phyloP scores from a whole-genome alignment of 1,140 invertebrate genomes.

The Venustaconcha ellipsiformis region DNA sequence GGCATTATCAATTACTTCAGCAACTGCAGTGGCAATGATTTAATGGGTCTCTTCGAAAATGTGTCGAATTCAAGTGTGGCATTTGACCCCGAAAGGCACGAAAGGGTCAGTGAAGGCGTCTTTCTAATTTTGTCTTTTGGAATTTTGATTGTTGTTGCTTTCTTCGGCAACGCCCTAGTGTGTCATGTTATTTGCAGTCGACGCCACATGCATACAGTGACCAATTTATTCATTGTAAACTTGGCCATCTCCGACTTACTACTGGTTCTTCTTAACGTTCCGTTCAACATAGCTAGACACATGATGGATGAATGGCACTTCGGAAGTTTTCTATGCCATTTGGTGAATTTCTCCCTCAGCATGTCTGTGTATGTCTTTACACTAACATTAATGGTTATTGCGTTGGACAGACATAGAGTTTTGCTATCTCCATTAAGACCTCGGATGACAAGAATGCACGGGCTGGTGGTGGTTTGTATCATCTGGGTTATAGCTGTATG shows the following conservation, averaged over 20 bases:
- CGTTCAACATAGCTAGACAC: conserved; percentile 67
- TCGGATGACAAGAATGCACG: conserved; percentile 64
- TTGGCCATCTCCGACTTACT: conserved; percentile 95
- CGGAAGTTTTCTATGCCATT: conserved; percentile 69
- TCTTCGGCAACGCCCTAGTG: conserved; percentile 89
- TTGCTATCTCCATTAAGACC: conserved; percentile 70
- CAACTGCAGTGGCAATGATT: too few species aligned
- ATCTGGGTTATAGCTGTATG: conserved; percentile 71
- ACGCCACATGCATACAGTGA: conserved; percentile 95
- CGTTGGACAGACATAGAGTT: conserved; percentile 72
- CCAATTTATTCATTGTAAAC: conserved; percentile 97
- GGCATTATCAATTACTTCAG: too few species aligned
- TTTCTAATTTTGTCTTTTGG: conserved; percentile 62
- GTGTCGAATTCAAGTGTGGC: too few species aligned
- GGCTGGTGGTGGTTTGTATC: conserved; percentile 62
- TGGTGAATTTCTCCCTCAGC: conserved; percentile 72
- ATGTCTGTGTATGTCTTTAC: conserved; percentile 73
- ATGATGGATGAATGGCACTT: conserved; percentile 69
- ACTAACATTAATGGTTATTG: conserved; percentile 72
- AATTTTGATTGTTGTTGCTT: conserved; percentile 61
- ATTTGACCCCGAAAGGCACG: too few species aligned
- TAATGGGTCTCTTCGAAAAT: too few species aligned
- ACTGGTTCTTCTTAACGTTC: conserved; percentile 91
- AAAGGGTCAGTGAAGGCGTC: too few species aligned
- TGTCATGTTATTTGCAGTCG: conserved; percentile 87